Evolutionary conservation across 2,113 vertebrate genomes (phyloP).

Genomic region (Redunca redunca): DNA sequence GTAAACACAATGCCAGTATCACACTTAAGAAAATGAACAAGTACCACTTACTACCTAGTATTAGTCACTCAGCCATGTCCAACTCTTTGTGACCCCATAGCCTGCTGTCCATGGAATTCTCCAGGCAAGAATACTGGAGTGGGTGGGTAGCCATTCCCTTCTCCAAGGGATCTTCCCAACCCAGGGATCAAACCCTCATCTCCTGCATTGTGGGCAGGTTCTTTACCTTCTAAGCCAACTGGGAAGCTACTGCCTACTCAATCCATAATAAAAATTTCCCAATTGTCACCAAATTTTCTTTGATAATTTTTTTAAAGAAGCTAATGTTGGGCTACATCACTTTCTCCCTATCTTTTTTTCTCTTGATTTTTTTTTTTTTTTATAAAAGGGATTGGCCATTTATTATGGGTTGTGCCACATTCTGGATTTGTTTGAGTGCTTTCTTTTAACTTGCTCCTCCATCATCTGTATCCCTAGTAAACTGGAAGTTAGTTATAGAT

Average conservation of each 20-base stretch:
- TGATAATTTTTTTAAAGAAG: background rate
- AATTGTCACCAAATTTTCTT: background rate
- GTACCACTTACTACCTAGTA: background rate
- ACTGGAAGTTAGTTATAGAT: background rate
- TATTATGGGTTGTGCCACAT: background rate
- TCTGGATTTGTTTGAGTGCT: slow-evolving; percentile 6
- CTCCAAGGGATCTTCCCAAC: background rate
- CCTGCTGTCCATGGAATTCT: background rate
- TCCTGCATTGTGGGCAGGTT: background rate
- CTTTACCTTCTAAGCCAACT: background rate
- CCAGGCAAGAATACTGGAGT: background rate
- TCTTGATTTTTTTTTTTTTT: background rate
- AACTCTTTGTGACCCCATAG: background rate
- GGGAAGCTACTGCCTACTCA: background rate
- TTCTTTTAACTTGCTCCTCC: background rate
- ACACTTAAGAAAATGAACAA: background rate
- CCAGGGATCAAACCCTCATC: background rate
- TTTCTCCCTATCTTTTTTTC: background rate
- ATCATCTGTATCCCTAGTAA: background rate
- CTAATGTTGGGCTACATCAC: background rate
- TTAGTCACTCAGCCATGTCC: background rate
- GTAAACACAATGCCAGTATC: background rate
- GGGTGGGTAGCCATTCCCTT: background rate
- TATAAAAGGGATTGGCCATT: background rate
- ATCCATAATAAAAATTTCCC: background rate